Conservation (phyloP, 2,797 vertebrate genomes). For the Holocentrus rufus region DNA sequence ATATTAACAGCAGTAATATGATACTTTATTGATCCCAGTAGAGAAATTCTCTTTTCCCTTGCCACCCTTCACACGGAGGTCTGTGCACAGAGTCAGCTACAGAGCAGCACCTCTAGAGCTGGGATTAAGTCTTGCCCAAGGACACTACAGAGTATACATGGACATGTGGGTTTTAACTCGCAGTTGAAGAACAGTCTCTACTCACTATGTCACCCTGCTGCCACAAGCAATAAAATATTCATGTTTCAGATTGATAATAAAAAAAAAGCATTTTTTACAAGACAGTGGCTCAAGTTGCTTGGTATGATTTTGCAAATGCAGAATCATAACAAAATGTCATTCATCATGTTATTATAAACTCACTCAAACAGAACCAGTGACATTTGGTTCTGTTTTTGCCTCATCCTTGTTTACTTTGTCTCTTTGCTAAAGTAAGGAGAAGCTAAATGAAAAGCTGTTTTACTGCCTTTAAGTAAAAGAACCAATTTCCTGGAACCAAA, state of each 20-base stretch:
- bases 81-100: background rate
- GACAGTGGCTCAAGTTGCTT: background rate
- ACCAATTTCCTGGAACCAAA: background rate
- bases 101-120: background rate
- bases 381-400: background rate
- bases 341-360: constrained; percentile 4
- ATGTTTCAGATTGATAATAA: constrained; percentile 21
- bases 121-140: constrained; percentile 4
- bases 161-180: background rate
- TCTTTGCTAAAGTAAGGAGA: background rate
- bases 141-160: constrained; percentile 14
- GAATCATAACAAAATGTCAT: background rate
- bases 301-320: constrained; percentile 10
- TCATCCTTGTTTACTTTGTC: background rate
- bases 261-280: background rate
- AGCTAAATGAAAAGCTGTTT: background rate
- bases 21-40: constrained; percentile 24
- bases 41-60: constrained; percentile 22
- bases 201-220: background rate
- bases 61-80: background rate
- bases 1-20: constrained; percentile 32
- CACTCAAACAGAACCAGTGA: background rate
- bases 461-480: background rate
- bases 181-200: background rate
- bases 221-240: background rate